Base-by-base conservation (phyloP, 2,888 invertebrate genomes). In the Vanessa cardui region DNA sequence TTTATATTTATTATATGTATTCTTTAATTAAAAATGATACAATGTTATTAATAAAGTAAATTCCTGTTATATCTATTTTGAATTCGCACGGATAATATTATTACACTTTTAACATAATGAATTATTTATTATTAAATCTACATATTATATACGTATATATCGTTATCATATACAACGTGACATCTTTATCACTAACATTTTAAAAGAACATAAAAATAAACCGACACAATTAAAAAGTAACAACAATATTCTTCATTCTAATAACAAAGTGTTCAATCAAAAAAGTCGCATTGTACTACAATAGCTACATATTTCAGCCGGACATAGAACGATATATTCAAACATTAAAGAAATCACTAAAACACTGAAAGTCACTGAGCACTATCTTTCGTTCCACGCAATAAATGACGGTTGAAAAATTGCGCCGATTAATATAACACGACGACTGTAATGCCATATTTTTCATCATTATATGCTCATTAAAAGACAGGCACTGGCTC, bases 401-500 rank as follows among this genome's bases (percentile, higher is more conserved):
- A 76, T 74, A 76, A 78, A 79, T 74, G 74, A 76, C 74, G 62
- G 74, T 72, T 74, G 82, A 83, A 80, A 83, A 83, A 83, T 83
- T 77, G 80, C 79, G 72, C 63, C 82, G 79, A 83, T 83, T 83
- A 81, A 83, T 83, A 82, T 77, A 74, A 68, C 69, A 74, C 74
- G 74, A 76, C 72, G 80, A 77, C 80, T 77, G 80, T 82, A 81
- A 78, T 80, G 79, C 85, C 78, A 80, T 80, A 78, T 76, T 82
- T 83, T 83, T 87, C 87, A 89, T 87, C 87, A 88, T 87, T 80
- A 83, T 82, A 83, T 88, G 85, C 89, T 89, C 89, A 89, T 89
- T 90, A 90, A 88, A 88, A 89, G 87, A 85, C 87, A 84, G 84
- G 84, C 82, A 84, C 83, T 83, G 82, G 76, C 77, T 74, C 69